phyloP scores from a whole-genome alignment of 2,888 invertebrate genomes.

The Campaea margaritaria region DNA sequence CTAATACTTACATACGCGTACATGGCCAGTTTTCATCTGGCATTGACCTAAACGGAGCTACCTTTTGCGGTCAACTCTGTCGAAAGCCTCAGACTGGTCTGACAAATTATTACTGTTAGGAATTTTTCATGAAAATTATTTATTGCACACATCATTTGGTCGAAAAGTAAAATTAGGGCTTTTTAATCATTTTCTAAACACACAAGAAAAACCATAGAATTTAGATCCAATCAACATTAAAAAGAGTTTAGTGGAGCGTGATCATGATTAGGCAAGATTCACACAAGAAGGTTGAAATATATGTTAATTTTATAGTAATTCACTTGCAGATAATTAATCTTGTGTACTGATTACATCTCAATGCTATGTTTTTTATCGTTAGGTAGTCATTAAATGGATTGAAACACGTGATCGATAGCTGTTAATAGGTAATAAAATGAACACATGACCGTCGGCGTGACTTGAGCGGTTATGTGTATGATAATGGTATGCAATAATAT shows the following conservation, averaged over 20 bases:
- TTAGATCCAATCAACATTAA: no score
- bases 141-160: no score
- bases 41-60: slow-evolving; percentile 70
- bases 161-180: no score
- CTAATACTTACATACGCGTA: slow-evolving; percentile 47
- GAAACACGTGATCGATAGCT: slow-evolving; percentile 30
- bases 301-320: slow-evolving; percentile 15
- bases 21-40: slow-evolving; percentile 56
- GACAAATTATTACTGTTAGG: slow-evolving; percentile 22
- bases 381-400: slow-evolving; percentile 28
- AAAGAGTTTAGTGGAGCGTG: no score
- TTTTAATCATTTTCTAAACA: no score
- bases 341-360: slow-evolving; percentile 20
- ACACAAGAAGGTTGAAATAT: background rate
- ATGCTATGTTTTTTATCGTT: slow-evolving; percentile 20
- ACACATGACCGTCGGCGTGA: slow-evolving; percentile 9
- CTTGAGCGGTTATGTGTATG: slow-evolving; percentile 11
- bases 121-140: slow-evolving; percentile 6
- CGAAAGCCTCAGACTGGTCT: slow-evolving; percentile 62
- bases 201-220: no score
- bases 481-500: no score
- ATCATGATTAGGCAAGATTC: background rate
- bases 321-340: slow-evolving; percentile 29
- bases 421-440: slow-evolving; percentile 26
- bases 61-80: slow-evolving; percentile 68